phyloP scores from a whole-genome alignment of 2,888 invertebrate genomes.

The Latrodectus hesperus region DNA sequence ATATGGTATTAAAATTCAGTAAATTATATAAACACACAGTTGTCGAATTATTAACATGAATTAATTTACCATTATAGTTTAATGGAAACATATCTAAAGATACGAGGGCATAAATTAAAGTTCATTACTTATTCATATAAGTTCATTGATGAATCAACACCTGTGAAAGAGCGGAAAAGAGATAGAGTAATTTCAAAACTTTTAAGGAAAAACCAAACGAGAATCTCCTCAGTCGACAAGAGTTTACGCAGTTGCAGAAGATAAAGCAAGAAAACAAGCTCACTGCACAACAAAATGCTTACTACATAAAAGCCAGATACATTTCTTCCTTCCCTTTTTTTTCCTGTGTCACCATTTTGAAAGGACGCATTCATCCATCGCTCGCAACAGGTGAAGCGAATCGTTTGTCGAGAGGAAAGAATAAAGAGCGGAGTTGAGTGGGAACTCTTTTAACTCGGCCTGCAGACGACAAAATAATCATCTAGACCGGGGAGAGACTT shows the following conservation, averaged over 20 bases:
- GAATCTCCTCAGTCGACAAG: background rate
- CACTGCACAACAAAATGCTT: background rate
- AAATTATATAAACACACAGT: no score
- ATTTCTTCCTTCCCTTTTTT: background rate
- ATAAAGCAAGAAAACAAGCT: no score
- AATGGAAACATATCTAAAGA: no score
- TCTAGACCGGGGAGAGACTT: slow-evolving; percentile 23
- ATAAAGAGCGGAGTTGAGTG: background rate
- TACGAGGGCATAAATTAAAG: no score
- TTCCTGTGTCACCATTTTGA: background rate
- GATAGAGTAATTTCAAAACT: no score
- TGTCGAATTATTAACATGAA: no score
- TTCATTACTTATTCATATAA: no score
- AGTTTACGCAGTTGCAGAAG: background rate
- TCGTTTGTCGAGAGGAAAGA: slow-evolving; percentile 13
- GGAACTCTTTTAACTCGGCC: slow-evolving; percentile 16
- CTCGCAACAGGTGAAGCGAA: slow-evolving; percentile 49
- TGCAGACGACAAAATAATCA: slow-evolving; percentile 49
- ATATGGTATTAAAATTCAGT: no score
- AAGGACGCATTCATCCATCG: background rate
- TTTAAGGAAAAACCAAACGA: background rate
- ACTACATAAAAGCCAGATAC: slow-evolving; percentile 12
- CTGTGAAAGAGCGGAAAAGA: no score
- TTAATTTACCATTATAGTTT: no score
- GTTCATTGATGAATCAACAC: no score